Percentiles rank a stretch among this genome's conserved stretches.
phyloP scores from a whole-genome alignment of 2,888 invertebrate genomes.

The Trichacis sp. region DNA sequence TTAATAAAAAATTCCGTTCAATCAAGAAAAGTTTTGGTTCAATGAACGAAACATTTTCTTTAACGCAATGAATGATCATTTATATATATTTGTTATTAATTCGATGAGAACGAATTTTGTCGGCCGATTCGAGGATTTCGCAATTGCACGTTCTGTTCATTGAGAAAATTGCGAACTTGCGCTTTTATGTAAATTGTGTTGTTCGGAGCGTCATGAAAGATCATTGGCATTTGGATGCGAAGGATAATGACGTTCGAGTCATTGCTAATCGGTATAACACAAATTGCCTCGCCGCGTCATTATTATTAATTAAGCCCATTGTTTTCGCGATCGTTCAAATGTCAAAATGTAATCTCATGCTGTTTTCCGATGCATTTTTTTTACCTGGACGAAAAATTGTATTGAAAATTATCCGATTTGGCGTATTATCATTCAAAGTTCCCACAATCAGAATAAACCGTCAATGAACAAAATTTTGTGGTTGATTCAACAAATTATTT shows the following conservation, averaged over 20 bases:
- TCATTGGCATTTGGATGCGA: constrained; percentile 56
- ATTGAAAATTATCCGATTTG: no score
- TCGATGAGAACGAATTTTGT: no score
- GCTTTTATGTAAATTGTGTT: background rate
- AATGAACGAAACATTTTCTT: no score
- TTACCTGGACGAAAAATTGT: no score
- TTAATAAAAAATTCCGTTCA: no score
- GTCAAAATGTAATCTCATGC: background rate
- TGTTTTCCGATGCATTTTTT: background rate
- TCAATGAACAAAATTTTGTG: no score
- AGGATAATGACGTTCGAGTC: constrained; percentile 52
- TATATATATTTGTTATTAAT: no score
- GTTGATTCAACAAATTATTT: no score
- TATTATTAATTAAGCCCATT: background rate
- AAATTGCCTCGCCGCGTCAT: background rate
- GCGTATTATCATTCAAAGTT: no score
- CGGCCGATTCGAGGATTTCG: constrained; percentile 14
- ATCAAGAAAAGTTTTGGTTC: no score
- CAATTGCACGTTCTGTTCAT: constrained; percentile 29
- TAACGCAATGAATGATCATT: no score
- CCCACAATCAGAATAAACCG: no score
- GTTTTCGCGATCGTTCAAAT: constrained; percentile 1
- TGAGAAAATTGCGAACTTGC: constrained; percentile 18
- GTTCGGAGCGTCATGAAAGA: constrained; percentile 39
- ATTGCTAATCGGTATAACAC: constrained; percentile 44